These are phyloP conservation scores for Sebastes iracundus DNA, from an alignment of 2,797 vertebrate species.

Conservation along the genomic window DNA sequence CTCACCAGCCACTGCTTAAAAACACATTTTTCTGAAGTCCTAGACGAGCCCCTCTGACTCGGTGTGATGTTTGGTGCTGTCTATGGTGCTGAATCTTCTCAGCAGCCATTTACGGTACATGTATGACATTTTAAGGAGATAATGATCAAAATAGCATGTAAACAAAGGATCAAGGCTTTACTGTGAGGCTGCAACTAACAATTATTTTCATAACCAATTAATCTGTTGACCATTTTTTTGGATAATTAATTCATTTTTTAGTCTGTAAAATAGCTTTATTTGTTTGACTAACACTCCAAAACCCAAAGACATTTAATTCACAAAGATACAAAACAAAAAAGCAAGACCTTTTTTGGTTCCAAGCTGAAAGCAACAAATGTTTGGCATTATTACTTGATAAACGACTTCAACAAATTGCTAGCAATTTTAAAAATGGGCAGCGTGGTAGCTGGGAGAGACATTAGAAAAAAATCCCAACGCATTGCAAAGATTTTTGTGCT, in stretches of 20 bases:
- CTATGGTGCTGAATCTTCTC: constrained; percentile 20
- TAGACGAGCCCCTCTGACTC: background rate
- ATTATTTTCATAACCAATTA: background rate
- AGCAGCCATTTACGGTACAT: background rate
- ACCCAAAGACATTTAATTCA: background rate
- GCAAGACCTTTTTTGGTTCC: background rate
- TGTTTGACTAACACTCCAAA: background rate
- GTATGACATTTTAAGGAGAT: background rate
- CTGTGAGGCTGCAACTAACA: background rate
- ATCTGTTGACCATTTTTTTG: background rate
- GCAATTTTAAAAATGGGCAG: background rate
- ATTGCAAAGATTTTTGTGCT: background rate
- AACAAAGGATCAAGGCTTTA: background rate
- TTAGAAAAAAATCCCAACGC: background rate
- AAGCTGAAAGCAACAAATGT: background rate
- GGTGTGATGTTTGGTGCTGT: background rate
- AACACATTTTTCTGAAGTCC: background rate
- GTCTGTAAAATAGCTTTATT: background rate
- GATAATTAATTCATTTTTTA: background rate
- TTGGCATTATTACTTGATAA: background rate
- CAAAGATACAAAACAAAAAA: background rate
- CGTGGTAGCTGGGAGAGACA: background rate
- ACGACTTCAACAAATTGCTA: background rate
- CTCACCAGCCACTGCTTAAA: background rate
- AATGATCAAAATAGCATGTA: background rate